Evolutionary conservation across 1,140 invertebrate genomes (phyloP).

Genomic region (Odontomachus brunneus): DNA sequence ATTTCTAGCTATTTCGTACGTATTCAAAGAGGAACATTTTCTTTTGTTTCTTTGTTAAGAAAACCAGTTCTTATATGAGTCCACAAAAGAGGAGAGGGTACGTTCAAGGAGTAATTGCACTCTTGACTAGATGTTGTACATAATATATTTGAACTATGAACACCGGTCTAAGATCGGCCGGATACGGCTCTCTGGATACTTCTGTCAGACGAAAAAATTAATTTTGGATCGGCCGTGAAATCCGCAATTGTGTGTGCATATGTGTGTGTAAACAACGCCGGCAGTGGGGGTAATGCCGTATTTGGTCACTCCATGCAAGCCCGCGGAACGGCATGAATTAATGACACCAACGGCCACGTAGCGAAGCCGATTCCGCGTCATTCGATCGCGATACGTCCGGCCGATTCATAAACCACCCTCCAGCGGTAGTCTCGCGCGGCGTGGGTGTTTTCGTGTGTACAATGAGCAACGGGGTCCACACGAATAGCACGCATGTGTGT

Average conservation of each 20-base stretch:
- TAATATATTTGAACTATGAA: too few relatives aligned
- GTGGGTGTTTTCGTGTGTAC: constrained; percentile 47
- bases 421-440: constrained; percentile 24
- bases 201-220: neutral
- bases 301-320: constrained; percentile 13
- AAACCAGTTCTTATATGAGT: too few relatives aligned
- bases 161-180: too few relatives aligned
- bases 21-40: too few relatives aligned
- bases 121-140: too few relatives aligned
- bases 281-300: constrained; percentile 9
- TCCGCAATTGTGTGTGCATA: neutral
- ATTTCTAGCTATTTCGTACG: too few relatives aligned
- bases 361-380: constrained; percentile 58
- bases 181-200: neutral
- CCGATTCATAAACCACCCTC: constrained; percentile 68
- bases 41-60: too few relatives aligned
- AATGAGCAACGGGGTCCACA: neutral
- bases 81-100: too few relatives aligned
- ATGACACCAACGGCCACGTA: constrained; percentile 1
- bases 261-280: too few relatives aligned
- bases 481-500: constrained; percentile 75
- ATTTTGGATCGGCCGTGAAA: neutral
- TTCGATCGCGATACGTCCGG: constrained; percentile 68
- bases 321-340: constrained; percentile 43
- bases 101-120: too few relatives aligned